These are phyloP conservation scores for Hycleus phaleratus DNA, from an alignment of 1,140 invertebrate genomes.

Conservation along the genomic window DNA sequence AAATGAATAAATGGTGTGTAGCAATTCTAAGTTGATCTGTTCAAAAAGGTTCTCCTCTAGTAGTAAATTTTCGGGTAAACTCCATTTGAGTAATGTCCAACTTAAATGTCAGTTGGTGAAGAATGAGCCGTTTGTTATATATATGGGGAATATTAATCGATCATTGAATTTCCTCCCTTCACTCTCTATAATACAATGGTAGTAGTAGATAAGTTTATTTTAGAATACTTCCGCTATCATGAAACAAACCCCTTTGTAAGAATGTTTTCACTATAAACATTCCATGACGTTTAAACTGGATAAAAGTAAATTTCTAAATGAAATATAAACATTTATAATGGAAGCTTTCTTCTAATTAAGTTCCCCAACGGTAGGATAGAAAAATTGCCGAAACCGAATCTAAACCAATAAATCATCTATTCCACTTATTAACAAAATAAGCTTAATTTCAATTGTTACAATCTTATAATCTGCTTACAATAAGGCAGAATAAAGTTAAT, in stretches of 20 bases:
- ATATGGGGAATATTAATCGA: slow-evolving; percentile 10
- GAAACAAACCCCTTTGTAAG: slow-evolving; percentile 14
- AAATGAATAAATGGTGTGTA: not conserved
- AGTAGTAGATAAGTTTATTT: slow-evolving; percentile 12
- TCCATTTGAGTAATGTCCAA: slow-evolving; percentile 13
- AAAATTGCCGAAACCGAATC: no score
- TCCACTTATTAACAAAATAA: no score
- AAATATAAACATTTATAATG: slow-evolving; percentile 6
- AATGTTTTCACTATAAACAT: slow-evolving; percentile 13
- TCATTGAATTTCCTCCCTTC: slow-evolving; percentile 10
- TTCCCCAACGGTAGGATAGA: no score
- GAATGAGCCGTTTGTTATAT: slow-evolving; percentile 12
- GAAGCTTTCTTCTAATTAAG: no score
- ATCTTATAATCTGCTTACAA: no score
- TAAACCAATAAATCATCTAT: no score
- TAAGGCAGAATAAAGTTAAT: no score
- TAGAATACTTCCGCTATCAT: slow-evolving; percentile 14
- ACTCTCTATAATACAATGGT: no score
- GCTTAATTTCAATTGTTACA: no score
- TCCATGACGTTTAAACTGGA: slow-evolving; percentile 14
- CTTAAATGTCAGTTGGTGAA: slow-evolving; percentile 11
- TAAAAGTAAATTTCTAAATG: slow-evolving; percentile 16
- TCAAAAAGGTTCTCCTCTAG: not conserved
- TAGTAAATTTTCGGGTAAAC: no score
- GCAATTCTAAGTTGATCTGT: slow-evolving; percentile 4